phyloP scores from a whole-genome alignment of 1,140 invertebrate species.

The Monochamus saltuarius region DNA sequence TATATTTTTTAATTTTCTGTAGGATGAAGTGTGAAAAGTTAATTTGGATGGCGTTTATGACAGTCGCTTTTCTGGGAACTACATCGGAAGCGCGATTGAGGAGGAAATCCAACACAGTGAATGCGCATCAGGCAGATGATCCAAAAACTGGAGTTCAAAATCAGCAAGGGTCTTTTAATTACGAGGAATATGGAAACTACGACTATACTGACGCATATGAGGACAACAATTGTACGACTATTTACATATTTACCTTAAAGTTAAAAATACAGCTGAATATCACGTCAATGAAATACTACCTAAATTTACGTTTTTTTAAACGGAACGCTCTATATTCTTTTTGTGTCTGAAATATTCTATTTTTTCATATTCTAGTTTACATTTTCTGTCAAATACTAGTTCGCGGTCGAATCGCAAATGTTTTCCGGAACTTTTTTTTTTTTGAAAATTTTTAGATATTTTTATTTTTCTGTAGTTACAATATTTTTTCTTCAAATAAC shows the following conservation, averaged over 20 bases:
- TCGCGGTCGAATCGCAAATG: too few relatives aligned
- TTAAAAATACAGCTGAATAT: background rate
- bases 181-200: slow-evolving; percentile 36
- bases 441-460: too few relatives aligned
- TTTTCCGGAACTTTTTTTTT: too few relatives aligned
- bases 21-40: slow-evolving; percentile 28
- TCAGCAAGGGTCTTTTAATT: slow-evolving; percentile 37
- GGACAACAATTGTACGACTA: background rate
- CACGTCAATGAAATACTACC: background rate
- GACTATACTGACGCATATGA: slow-evolving; percentile 23
- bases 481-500: too few relatives aligned
- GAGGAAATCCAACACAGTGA: slow-evolving; percentile 16
- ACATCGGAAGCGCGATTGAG: slow-evolving; percentile 35
- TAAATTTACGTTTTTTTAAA: background rate
- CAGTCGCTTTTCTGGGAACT: slow-evolving; percentile 21
- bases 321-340: background rate
- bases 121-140: slow-evolving; percentile 14
- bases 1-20: slow-evolving; percentile 11
- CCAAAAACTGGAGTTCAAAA: slow-evolving; percentile 30
- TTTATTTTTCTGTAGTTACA: too few relatives aligned
- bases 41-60: slow-evolving; percentile 26
- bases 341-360: background rate
- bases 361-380: background rate
- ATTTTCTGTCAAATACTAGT: too few relatives aligned
- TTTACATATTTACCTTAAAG: background rate